These are phyloP conservation scores for Drosophila ambigua DNA, from an alignment of 1,140 invertebrate species.

Conservation along the genomic window DNA sequence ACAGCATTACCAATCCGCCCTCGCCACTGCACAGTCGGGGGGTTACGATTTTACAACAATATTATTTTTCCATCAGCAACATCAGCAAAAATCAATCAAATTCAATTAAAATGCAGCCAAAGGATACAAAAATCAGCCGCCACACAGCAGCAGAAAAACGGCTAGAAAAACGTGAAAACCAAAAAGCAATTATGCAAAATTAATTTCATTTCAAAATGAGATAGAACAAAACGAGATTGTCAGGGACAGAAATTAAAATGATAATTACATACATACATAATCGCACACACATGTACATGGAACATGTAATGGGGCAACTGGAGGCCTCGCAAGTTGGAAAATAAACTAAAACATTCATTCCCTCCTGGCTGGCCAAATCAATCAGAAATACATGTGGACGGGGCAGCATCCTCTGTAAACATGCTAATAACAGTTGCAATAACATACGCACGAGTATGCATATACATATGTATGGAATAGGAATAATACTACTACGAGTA, in stretches of 20 bases:
- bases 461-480: conserved; percentile 3
- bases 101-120: conserved; percentile 74
- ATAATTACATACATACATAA: conserved; percentile 7
- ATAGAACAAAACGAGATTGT: conserved; percentile 37
- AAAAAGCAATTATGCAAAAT: conserved; percentile 63
- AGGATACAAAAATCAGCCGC: conserved; percentile 45
- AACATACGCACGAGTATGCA: background rate
- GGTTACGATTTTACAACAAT: conserved; percentile 79
- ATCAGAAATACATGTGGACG: conserved; percentile 51
- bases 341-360: conserved; percentile 44
- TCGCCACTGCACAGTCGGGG: background rate
- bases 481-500: conserved; percentile 41
- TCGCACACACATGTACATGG: conserved; percentile 30
- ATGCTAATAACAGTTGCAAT: conserved; percentile 55
- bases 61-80: conserved; percentile 79
- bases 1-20: background rate
- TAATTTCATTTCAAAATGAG: conserved; percentile 54
- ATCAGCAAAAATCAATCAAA: conserved; percentile 81
- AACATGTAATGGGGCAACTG: conserved; percentile 61
- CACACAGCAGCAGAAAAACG: conserved; percentile 15
- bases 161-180: conserved; percentile 19
- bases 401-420: conserved; percentile 35
- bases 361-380: conserved; percentile 45
- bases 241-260: conserved; percentile 21
- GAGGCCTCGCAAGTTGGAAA: conserved; percentile 28